Evolutionary conservation across 2,888 invertebrate species (phyloP).

Genomic region (Parnassius orleans): DNA sequence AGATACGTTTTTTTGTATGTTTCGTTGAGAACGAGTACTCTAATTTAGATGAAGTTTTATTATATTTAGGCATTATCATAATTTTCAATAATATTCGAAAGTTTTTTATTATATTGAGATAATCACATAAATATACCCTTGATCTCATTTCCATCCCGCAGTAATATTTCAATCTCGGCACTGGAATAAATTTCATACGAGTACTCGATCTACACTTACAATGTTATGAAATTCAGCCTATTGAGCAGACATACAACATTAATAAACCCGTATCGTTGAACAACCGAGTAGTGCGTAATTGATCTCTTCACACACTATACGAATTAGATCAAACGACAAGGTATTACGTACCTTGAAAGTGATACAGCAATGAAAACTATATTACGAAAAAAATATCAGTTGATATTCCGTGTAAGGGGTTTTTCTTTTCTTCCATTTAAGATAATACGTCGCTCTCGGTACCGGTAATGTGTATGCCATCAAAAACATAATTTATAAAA

Average conservation of each 20-base stretch:
- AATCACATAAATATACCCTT: neutral
- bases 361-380: constrained; percentile 6
- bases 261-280: constrained; percentile 51
- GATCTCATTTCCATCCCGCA: constrained; percentile 19
- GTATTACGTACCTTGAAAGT: constrained; percentile 16
- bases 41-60: no score
- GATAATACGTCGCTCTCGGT: no score
- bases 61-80: no score
- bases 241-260: constrained; percentile 37
- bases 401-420: no score
- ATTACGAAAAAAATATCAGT: neutral
- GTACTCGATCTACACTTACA: constrained; percentile 26
- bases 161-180: constrained; percentile 3
- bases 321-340: constrained; percentile 26
- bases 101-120: no score
- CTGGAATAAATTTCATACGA: constrained; percentile 16
- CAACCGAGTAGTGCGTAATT: constrained; percentile 46
- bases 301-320: constrained; percentile 47
- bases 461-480: no score
- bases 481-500: no score
- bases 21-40: no score
- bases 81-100: no score
- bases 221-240: constrained; percentile 44
- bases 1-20: no score
- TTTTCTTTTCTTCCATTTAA: no score